Evolutionary conservation across 2,797 vertebrate genomes (phyloP).

Genomic region (Lacerta agilis): DNA sequence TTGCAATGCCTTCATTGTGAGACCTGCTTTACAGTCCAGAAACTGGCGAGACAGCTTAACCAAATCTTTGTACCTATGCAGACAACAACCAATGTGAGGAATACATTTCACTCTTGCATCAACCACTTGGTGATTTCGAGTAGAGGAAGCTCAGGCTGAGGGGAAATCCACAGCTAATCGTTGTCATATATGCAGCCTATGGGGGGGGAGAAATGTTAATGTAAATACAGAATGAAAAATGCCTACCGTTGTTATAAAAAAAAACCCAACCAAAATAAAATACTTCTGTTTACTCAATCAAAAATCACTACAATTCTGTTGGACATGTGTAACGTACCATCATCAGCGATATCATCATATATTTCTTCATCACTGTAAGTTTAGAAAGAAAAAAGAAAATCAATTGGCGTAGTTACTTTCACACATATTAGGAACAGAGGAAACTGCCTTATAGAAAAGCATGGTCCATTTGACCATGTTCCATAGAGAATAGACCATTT

Average conservation of each 20-base stretch:
- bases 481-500: neutral
- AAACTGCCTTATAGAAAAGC: neutral
- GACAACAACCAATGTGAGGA: slow-evolving; percentile 20
- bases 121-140: slow-evolving; percentile 22
- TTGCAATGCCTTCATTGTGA: neutral
- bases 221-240: slow-evolving; percentile 17
- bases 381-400: slow-evolving; percentile 35
- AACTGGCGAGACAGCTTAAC: slow-evolving; percentile 1
- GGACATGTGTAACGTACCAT: slow-evolving; percentile 82
- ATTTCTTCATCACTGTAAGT: slow-evolving; percentile 89
- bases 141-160: slow-evolving; percentile 4
- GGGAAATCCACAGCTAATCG: slow-evolving; percentile 68
- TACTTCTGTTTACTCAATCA: neutral
- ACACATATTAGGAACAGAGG: neutral
- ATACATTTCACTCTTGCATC: slow-evolving; percentile 2
- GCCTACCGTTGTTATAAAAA: slow-evolving; percentile 4
- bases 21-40: neutral
- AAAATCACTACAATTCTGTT: slow-evolving; percentile 9
- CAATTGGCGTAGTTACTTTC: neutral
- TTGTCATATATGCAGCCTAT: slow-evolving; percentile 93
- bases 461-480: neutral
- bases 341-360: slow-evolving; percentile 92
- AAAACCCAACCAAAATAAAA: neutral
- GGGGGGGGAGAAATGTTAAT: slow-evolving; percentile 45
- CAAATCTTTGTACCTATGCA: slow-evolving; percentile 22